phyloP scores from a whole-genome alignment of 2,888 invertebrate species.

The Balanococcus diminutus region DNA sequence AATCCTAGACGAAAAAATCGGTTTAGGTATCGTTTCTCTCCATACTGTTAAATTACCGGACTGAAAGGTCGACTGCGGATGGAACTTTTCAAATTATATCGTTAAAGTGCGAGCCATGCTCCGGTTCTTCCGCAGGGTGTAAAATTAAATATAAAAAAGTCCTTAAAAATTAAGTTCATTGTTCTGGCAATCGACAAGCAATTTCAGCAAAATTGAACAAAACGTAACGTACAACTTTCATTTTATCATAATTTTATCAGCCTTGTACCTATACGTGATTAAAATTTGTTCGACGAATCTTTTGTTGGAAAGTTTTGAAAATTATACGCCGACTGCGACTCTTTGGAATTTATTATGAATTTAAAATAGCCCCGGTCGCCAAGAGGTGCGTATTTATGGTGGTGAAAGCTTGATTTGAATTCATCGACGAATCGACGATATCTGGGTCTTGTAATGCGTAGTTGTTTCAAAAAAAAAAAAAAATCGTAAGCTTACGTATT shows the following conservation, averaged over 20 bases:
- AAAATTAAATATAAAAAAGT: constrained; percentile 41
- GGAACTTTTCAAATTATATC: constrained; percentile 37
- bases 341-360: constrained; percentile 1
- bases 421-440: no score
- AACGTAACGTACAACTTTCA: constrained; percentile 32
- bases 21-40: background rate
- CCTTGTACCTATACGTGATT: constrained; percentile 39
- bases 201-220: constrained; percentile 47
- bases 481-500: no score
- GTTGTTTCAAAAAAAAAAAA: no score
- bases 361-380: background rate
- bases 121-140: constrained; percentile 18
- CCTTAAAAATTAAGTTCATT: constrained; percentile 48
- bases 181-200: constrained; percentile 48
- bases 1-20: background rate
- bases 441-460: no score
- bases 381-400: background rate
- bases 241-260: constrained; percentile 48
- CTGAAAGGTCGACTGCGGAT: background rate
- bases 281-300: constrained; percentile 39
- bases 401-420: background rate
- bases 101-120: constrained; percentile 42
- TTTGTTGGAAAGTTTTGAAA: constrained; percentile 11
- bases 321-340: background rate
- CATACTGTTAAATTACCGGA: background rate